phyloP scores from a whole-genome alignment of 2,888 invertebrate species.

The Enchytraeus crypticus region DNA sequence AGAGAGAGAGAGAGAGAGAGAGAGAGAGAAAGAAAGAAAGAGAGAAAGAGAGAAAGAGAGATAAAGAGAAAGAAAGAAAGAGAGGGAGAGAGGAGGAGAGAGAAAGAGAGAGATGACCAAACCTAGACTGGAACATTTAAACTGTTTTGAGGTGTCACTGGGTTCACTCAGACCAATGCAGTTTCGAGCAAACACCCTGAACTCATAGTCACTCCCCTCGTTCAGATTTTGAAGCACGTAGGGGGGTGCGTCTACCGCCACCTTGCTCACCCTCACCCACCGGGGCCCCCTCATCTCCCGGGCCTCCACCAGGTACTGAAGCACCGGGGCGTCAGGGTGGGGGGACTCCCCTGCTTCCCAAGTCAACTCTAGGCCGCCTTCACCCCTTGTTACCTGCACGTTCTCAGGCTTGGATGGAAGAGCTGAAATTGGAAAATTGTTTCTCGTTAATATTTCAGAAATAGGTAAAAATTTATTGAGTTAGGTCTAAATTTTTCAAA shows the following conservation, averaged over 20 bases:
- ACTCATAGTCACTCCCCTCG: slow-evolving; percentile 84
- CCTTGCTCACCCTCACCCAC: slow-evolving; percentile 85
- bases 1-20: no score
- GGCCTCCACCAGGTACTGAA: slow-evolving; percentile 24
- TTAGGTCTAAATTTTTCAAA: no score
- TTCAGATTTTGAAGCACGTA: slow-evolving; percentile 54
- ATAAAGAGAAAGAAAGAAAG: no score
- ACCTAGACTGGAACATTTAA: no score
- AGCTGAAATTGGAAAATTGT: background rate
- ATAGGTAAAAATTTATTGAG: no score
- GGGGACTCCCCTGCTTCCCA: slow-evolving; percentile 28
- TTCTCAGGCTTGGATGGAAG: slow-evolving; percentile 21
- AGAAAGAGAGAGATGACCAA: no score
- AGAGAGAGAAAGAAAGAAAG: no score
- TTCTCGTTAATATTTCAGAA: no score
- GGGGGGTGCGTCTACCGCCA: slow-evolving; percentile 56
- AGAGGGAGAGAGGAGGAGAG: no score
- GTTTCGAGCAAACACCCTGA: slow-evolving; percentile 77
- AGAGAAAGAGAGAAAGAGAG: no score
- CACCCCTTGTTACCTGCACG: slow-evolving; percentile 20
- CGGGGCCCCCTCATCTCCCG: slow-evolving; percentile 49
- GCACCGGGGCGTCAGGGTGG: slow-evolving; percentile 17
- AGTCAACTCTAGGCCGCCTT: slow-evolving; percentile 20
- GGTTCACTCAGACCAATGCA: slow-evolving; percentile 87
- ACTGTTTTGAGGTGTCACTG: no score